A percentile compares a stretch with the other conserved stretches of the same genome.
These are phyloP conservation scores for Gymnopithys bicolor DNA, from an alignment of 2,797 vertebrate genomes.

Conservation along the genomic window DNA sequence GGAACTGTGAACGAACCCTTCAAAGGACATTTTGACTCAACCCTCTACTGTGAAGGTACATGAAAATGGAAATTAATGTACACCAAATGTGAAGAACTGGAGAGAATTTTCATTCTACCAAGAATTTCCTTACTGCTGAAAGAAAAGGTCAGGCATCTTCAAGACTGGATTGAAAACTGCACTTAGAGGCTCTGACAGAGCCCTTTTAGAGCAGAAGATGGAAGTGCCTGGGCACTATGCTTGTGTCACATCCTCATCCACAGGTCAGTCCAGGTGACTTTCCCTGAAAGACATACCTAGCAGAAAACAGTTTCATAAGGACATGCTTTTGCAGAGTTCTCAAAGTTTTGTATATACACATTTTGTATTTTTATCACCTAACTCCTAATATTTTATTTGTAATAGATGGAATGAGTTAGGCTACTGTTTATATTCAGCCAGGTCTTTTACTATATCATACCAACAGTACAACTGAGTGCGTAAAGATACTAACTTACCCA, in stretches of 20 bases:
- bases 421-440: background rate
- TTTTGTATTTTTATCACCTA: background rate
- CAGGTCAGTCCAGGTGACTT: background rate
- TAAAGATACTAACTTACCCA: background rate
- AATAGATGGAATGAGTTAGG: background rate
- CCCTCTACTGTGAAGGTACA: background rate
- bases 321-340: background rate
- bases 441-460: background rate
- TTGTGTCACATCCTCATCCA: background rate
- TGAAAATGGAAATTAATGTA: background rate
- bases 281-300: background rate
- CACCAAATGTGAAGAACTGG: background rate
- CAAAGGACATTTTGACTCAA: background rate
- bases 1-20: background rate
- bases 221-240: background rate
- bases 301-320: background rate
- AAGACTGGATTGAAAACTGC: background rate
- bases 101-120: background rate
- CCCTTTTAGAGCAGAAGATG: background rate
- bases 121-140: background rate
- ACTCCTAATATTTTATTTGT: background rate
- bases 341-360: background rate
- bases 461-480: background rate
- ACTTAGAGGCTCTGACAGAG: background rate
- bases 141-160: background rate